A percentile compares a stretch with the other conserved stretches of the same genome.
phyloP scores from a whole-genome alignment of 2,113 vertebrate species.

The Ardeotis arabs region DNA sequence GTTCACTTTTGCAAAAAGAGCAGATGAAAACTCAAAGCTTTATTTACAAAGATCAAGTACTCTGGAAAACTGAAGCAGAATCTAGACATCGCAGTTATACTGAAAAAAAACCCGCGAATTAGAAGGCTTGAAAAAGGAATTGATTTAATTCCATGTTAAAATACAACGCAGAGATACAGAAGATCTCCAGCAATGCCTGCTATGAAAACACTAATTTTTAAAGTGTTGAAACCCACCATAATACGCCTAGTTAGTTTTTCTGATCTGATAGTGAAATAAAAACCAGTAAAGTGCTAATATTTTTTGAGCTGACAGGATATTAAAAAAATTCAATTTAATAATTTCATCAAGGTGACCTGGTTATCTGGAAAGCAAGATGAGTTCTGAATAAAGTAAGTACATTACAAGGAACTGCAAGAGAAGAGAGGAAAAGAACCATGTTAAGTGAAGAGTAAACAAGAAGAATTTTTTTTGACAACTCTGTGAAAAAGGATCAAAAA shows the following conservation, averaged over 20 bases:
- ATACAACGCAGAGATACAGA: neutral
- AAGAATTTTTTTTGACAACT: neutral
- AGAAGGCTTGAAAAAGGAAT: neutral
- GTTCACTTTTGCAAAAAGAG: neutral
- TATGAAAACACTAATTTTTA: neutral
- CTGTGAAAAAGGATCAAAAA: neutral
- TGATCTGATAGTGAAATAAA: neutral
- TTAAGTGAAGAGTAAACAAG: neutral
- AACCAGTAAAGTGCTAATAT: neutral
- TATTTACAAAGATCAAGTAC: neutral
- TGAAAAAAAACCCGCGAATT: neutral
- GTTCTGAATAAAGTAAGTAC: neutral
- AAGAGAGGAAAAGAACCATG: neutral
- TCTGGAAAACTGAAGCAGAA: neutral
- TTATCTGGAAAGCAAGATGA: neutral
- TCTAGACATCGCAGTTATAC: neutral
- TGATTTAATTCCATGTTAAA: neutral
- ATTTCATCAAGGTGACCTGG: neutral
- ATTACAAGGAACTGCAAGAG: neutral
- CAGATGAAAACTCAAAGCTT: neutral
- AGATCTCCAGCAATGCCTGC: neutral
- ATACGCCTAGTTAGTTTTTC: neutral
- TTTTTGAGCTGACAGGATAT: neutral
- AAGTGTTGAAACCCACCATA: neutral
- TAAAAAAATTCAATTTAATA: neutral